Conservation (phyloP, 2,113 vertebrate species). For the Myotis lucifugus region DNA sequence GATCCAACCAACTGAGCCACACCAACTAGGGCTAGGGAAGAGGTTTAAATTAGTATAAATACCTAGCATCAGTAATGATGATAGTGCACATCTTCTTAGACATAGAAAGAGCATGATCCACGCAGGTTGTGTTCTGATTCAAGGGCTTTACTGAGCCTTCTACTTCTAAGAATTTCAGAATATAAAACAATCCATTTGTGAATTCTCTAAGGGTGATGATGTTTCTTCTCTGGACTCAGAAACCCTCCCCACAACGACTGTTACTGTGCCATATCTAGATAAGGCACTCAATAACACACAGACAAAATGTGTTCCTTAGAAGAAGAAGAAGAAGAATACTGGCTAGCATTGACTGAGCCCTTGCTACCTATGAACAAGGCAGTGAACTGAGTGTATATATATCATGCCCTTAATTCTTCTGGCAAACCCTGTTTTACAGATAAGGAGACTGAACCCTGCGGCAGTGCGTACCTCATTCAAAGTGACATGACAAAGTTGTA, state of each 20-base stretch:
- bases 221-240: background rate
- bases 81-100: background rate
- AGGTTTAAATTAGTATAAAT: conserved; percentile 32
- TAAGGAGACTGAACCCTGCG: background rate
- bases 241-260: background rate
- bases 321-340: background rate
- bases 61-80: background rate
- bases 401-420: background rate
- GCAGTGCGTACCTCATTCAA: background rate
- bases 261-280: background rate
- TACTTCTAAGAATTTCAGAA: conserved; percentile 26
- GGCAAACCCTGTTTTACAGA: background rate
- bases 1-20: background rate
- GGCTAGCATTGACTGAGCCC: background rate
- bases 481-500: background rate
- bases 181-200: background rate
- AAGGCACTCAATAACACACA: background rate
- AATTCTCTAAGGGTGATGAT: background rate
- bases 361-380: background rate
- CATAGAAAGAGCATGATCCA: background rate
- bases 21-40: background rate
- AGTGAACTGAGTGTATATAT: background rate
- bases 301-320: background rate
- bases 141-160: background rate
- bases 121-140: background rate